Evolutionary conservation across 2,113 vertebrate species (phyloP).

Genomic region (Ptilonorhynchus violaceus): DNA sequence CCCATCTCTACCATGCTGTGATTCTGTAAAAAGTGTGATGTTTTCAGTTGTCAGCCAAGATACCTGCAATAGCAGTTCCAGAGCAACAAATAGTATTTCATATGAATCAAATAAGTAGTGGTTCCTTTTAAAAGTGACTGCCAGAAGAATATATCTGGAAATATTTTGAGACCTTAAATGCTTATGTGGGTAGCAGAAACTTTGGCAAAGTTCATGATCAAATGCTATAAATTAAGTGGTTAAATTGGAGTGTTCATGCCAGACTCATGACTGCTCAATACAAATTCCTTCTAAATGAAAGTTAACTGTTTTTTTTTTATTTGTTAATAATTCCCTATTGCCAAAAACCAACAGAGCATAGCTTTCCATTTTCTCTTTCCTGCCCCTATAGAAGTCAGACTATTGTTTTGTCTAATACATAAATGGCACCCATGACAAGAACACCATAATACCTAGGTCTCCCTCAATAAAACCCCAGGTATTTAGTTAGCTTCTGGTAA

Average conservation of each 20-base stretch:
- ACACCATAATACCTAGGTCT: neutral
- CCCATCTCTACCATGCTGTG: neutral
- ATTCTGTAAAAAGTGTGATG: neutral
- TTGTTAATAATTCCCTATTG: conserved; percentile 3
- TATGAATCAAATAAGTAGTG: neutral
- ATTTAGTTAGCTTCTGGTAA: neutral
- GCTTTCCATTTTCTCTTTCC: neutral
- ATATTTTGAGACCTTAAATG: neutral
- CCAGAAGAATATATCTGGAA: neutral
- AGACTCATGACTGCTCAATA: neutral
- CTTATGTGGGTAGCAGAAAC: neutral
- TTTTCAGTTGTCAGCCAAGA: neutral
- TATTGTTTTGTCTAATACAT: neutral
- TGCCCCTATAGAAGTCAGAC: neutral
- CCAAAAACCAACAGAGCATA: neutral
- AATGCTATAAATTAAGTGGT: neutral
- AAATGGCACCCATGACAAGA: neutral
- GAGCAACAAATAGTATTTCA: neutral
- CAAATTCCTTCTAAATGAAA: conserved; percentile 10
- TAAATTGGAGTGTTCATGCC: neutral
- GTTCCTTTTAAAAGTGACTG: neutral
- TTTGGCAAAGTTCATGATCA: neutral
- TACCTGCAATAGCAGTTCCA: neutral
- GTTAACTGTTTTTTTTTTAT: neutral
- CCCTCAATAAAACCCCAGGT: neutral